A percentile compares a stretch with the other conserved stretches of the same genome.
Evolutionary conservation across 2,113 vertebrate species (phyloP).

Genomic region (Gambusia holbrooki): DNA sequence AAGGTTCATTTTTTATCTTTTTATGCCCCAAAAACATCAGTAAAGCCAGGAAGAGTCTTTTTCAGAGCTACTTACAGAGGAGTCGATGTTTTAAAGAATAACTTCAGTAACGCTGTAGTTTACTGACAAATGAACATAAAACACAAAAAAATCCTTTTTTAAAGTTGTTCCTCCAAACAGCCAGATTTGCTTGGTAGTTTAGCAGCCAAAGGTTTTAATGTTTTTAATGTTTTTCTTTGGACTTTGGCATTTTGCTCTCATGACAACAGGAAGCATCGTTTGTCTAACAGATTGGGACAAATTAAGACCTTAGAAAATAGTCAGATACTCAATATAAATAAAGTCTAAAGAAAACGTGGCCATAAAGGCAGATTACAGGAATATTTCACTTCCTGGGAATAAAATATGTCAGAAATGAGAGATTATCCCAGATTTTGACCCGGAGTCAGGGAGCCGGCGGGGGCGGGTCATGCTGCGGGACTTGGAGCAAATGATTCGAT

Average conservation of each 20-base stretch:
- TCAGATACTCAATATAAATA: too few species aligned
- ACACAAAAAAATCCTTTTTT: neutral
- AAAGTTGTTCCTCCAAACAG: neutral
- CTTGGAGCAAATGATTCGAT: neutral
- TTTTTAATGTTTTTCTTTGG: too few species aligned
- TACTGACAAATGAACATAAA: neutral
- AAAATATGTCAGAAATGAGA: neutral
- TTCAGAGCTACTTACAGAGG: neutral
- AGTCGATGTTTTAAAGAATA: neutral
- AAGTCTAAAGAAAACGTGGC: neutral
- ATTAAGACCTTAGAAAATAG: neutral
- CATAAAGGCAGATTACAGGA: neutral
- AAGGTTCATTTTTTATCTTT: neutral
- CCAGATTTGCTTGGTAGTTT: too few species aligned
- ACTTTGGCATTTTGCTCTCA: too few species aligned
- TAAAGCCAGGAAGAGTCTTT: too few species aligned
- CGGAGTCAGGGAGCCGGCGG: too few species aligned
- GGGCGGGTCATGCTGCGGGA: neutral
- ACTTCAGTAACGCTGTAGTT: neutral
- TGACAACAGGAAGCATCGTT: neutral
- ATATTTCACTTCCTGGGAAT: neutral
- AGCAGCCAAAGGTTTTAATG: too few species aligned
- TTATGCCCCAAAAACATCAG: neutral
- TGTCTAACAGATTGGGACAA: neutral
- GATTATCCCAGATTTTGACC: too few species aligned